A percentile compares a stretch with the other conserved stretches of the same genome.
phyloP scores from a whole-genome alignment of 2,113 vertebrate species.

The Pithys albifrons region DNA sequence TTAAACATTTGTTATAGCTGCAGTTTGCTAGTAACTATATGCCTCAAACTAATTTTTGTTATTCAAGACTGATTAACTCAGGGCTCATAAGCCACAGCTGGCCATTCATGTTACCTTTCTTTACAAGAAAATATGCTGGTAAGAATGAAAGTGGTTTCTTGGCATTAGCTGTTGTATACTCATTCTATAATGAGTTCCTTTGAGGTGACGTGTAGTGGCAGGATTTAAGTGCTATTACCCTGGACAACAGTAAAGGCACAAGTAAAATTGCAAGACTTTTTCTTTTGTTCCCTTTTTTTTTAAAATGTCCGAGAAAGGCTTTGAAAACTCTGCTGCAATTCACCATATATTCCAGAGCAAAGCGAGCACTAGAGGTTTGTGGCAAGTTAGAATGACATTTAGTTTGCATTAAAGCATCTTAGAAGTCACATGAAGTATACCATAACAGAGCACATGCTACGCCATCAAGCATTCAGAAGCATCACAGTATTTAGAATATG shows the following conservation, averaged over 20 bases:
- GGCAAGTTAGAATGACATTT: conserved; percentile 6
- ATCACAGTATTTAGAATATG: conserved; percentile 1
- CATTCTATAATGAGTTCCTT: conserved; percentile 30
- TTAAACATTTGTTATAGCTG: conserved; percentile 16
- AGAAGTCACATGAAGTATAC: not conserved
- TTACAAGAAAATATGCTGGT: conserved; percentile 49
- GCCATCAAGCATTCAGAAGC: conserved; percentile 30
- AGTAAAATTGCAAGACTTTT: not conserved
- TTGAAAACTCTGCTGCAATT: not conserved
- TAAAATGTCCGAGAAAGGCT: not conserved
- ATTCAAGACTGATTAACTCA: conserved; percentile 18
- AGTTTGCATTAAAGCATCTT: conserved; percentile 21
- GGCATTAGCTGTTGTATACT: conserved; percentile 20
- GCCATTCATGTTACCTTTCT: conserved; percentile 22
- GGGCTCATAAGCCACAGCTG: conserved; percentile 47
- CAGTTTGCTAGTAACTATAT: not conserved
- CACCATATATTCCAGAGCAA: not conserved
- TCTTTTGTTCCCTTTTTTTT: not conserved
- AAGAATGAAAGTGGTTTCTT: conserved; percentile 59
- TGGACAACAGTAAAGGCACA: not conserved
- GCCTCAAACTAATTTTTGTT: conserved; percentile 37
- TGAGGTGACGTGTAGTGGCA: not conserved
- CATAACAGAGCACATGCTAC: not conserved
- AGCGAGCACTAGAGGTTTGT: not conserved
- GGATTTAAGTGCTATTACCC: not conserved